phyloP scores from a whole-genome alignment of 37 sponge, comb jelly and placozoan genomes.

The Oscarella lobularis region DNA sequence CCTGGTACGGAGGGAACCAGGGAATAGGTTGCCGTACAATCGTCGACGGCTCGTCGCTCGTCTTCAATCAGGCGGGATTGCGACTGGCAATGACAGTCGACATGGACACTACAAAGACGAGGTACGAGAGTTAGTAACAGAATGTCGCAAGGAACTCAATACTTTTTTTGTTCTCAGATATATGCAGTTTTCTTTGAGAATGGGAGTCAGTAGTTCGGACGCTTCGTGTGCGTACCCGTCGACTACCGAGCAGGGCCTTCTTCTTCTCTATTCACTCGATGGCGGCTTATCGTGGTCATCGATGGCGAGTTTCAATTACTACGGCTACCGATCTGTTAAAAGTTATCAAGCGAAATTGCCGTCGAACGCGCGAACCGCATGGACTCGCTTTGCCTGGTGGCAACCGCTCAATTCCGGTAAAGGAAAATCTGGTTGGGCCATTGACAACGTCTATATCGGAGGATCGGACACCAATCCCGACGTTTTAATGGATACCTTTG shows the following conservation, averaged over 20 bases:
- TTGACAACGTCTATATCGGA: constrained; percentile 3
- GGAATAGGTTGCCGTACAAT: background rate
- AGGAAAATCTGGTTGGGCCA: background rate
- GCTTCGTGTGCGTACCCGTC: background rate
- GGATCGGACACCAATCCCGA: background rate
- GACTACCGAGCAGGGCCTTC: background rate
- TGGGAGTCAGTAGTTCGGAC: background rate
- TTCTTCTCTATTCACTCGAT: background rate
- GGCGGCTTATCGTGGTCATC: background rate
- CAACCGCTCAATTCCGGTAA: background rate
- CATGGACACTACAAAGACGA: constrained; percentile 4
- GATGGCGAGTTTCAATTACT: background rate
- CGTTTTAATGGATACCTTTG: background rate
- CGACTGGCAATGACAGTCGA: constrained; percentile 4
- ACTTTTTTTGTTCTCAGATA: too few relatives aligned
- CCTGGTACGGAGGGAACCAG: background rate
- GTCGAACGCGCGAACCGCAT: background rate
- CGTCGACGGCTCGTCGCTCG: background rate
- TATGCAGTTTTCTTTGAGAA: background rate
- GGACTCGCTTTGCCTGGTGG: background rate
- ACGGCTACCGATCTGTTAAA: background rate
- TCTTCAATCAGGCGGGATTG: background rate
- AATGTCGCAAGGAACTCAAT: too few relatives aligned
- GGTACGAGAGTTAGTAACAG: too few relatives aligned
- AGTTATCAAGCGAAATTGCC: background rate